Evolutionary conservation across 1,140 invertebrate genomes (phyloP).

Genomic region (Penaeus indicus): DNA sequence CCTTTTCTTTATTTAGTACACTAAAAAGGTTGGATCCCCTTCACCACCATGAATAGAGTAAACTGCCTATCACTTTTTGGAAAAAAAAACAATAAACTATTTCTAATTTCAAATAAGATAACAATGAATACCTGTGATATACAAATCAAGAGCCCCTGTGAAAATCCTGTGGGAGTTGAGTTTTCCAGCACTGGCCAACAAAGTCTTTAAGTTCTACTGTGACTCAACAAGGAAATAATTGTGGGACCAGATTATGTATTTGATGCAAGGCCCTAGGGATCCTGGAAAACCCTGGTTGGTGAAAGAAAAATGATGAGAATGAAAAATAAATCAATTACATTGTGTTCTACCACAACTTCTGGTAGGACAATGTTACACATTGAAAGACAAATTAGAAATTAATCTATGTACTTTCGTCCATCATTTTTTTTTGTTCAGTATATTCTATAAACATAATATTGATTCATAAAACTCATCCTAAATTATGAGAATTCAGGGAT

Average conservation of each 20-base stretch:
- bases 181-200: constrained; percentile 88
- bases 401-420: no score
- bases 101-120: not conserved
- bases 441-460: no score
- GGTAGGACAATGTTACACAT: not conserved
- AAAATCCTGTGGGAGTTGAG: constrained; percentile 91
- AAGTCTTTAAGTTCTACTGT: constrained; percentile 96
- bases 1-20: no score
- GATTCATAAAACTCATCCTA: no score
- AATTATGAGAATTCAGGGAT: no score
- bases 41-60: no score
- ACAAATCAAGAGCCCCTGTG: constrained; percentile 80
- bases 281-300: constrained; percentile 86
- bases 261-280: constrained; percentile 92
- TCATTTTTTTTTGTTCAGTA: no score
- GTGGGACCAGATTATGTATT: constrained; percentile 94
- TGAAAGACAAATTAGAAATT: constrained; percentile 65
- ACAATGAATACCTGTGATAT: constrained; percentile 40
- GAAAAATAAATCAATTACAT: no score
- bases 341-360: constrained; percentile 33
- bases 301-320: no score
- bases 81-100: no score
- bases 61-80: no score
- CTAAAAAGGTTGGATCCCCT: no score
- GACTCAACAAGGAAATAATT: constrained; percentile 93